Base-by-base conservation (phyloP, 2,797 vertebrate genomes). In the Enteromius viviparus region DNA sequence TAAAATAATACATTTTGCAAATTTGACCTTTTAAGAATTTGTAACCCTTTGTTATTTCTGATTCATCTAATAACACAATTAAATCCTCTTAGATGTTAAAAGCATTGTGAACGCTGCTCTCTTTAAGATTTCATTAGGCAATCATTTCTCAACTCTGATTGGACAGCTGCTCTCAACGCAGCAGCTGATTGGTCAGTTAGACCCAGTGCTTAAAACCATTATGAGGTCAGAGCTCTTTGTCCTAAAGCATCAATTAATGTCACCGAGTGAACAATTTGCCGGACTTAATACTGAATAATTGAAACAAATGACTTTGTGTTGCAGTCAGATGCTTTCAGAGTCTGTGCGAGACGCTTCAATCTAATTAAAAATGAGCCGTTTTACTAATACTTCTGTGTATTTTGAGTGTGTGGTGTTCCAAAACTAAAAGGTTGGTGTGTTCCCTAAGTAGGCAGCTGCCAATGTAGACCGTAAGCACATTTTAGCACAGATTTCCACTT, bases 171-270 rank as follows among this genome's bases (percentile, higher is more conserved):
- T 91, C 92, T 93, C 92, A 91, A 90, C 92, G 91, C 91, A 94
- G 91, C 91, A 91, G 89, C 93, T 94, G 94, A 94, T 94, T 93
- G 92, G 91, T 92, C 93, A 93, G 92, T 95, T 94, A 94, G 93
- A 92, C 89, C 86, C 84, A 91, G 86, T 85, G 89, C 90, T 92
- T 93, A 92, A 95, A 94, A 93, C 91, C 93, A 94, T 94, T 93
- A 92, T 91, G 92, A 90, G 90, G 84, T 89, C 91, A 91, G 86
- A 87, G 90, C 88, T 89, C 89, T 80, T 87, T 87, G 90, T 89
- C 92, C 88, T 88, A 91, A 94, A 92, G 85, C 89, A 92, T 94
- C 87, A 85, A 89, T 93, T 93, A 92, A 89, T 92, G 90, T 87
- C 89, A 77, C 86, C 85, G 91, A 90, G 88, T 91, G 80, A 91